Base-by-base conservation (phyloP, 2,113 vertebrate species). In the Oncorhynchus keta region DNA sequence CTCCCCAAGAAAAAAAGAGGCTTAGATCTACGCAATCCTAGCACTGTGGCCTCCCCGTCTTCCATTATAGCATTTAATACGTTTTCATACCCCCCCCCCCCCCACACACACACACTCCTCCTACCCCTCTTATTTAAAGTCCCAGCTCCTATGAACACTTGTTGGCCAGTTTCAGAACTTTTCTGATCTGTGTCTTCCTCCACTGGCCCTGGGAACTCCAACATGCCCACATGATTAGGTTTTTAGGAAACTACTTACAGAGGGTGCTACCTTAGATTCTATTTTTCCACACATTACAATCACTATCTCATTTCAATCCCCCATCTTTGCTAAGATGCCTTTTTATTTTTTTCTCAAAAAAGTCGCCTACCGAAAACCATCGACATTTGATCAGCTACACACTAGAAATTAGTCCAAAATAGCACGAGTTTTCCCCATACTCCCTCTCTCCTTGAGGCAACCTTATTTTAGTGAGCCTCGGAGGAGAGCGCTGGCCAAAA, bases 11-110 rank as follows among this genome's bases (percentile, higher is more conserved):
- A 97, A 95, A 95, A 95, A 94, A 95, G 96, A 95, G 95, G 95
- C 93, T 97, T 96, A 90, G 95, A 97, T 97, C 96, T 96, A 96
- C 95, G 95, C 95, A 96, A 95, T 96, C 95, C 95, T 95, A 94
- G 94, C 96, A 96, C 95, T 97, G 94, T 95, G 95, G 95, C 96
- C 96, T 96, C 96, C 95, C 94, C 95, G 91, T 93, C 89, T 95
- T 95, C 96, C 94, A 96, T 97, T 95, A 96, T 94, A 95, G 95
- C 94, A 94, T 97, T 95, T 96, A 95, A 95, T 96, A 95, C 93
- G 95, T 97, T 93, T 96, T 93, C 95, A 94, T 96, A 89, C 92
- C 90, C 84, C 89, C 82, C 83, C 83, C 64, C 80, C 77, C 59
- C 32, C 5, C 5, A 0, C 5, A 1, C 32, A 62, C 59, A 62